Evolutionary conservation across 2,113 vertebrate species (phyloP), one percentile per base, ranked within the genome.

Genomic region (Thomomys bottae): DNA sequence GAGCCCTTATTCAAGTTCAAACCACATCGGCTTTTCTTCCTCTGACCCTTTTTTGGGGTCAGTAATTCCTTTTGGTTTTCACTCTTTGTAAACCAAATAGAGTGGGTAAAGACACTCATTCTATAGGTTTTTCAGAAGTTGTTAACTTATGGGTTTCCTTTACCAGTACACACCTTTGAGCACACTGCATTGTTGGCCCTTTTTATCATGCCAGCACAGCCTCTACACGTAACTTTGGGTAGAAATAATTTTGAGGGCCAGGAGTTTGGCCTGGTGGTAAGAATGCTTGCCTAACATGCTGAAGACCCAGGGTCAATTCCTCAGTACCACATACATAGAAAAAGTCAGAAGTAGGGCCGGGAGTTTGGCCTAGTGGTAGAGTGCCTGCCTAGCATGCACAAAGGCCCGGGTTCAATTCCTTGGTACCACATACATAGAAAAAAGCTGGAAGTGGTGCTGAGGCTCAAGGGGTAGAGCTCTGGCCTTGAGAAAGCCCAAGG

Each of bases 111-210:
- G 26, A 54, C 73, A 8, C 10, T 59, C 63, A 63, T 94, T 87
- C 40, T 36, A 11, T 67, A 36, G 38, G 28, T 59, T 63, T 84
- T 20, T 63, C 34, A 66, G 1, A 17, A 73, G 6, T 54, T 40
- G 17, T 54, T 94, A 77, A 93, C 42, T 91, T 90, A 91, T 59
- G 28, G 61, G 32, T 75, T 88, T 90, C 88, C 61, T 90, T 88
- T 80, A 73, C 30, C 80, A 84, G 2, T 59, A 8, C 72, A 54
- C 87, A 38, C 73, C 78, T 87, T 90, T 84, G 18, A 72, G 17
- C 68, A 81, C 78, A 45, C 63, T 90, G 40, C 78, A 45, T 67
- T 90, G 40, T 90, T 78, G 10, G 63, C 24, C 63, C 67, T 26
- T 79, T 72, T 26, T 75, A 67, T 45, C 87, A 79, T 21, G 45